phyloP scores from a whole-genome alignment of 2,113 vertebrate species.

The Ceyx melanurus region DNA sequence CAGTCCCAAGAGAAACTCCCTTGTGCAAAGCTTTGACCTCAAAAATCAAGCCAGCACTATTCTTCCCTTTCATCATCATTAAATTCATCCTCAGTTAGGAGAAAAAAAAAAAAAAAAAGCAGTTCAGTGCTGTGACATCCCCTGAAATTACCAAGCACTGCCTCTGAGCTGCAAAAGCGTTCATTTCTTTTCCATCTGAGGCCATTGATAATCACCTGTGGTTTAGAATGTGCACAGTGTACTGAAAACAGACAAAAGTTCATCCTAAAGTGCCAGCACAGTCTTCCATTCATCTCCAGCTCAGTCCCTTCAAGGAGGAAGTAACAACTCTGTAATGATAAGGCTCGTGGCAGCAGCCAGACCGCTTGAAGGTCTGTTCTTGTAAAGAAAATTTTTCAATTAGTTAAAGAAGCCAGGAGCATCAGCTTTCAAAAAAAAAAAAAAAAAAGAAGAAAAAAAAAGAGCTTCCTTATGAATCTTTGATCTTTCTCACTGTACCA shows the following conservation, averaged over 20 bases:
- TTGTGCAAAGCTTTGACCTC: background rate
- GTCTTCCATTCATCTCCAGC: slow-evolving; percentile 66
- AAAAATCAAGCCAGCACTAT: background rate
- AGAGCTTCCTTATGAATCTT: slow-evolving; percentile 72
- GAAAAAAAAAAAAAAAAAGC: background rate
- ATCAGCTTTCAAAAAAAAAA: slow-evolving; percentile 69
- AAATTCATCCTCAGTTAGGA: background rate
- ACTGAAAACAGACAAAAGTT: slow-evolving; percentile 60
- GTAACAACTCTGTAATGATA: slow-evolving; percentile 71
- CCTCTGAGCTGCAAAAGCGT: background rate
- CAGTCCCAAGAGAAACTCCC: background rate
- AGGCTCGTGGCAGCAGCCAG: slow-evolving; percentile 66
- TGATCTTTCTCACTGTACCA: slow-evolving; percentile 71
- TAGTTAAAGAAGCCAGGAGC: slow-evolving; percentile 77
- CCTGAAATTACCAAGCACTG: background rate
- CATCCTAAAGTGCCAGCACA: slow-evolving; percentile 52
- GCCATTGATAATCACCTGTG: slow-evolving; percentile 58
- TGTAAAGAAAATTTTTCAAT: slow-evolving; percentile 79
- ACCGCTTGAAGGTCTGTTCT: slow-evolving; percentile 75
- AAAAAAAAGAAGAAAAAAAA: slow-evolving; percentile 37
- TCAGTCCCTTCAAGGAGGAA: slow-evolving; percentile 70
- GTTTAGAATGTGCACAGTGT: background rate
- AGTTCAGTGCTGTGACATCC: background rate
- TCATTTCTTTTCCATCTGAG: background rate
- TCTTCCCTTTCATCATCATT: background rate